A percentile compares a stretch with the other conserved stretches of the same genome.
These are phyloP conservation scores for Monarcha castaneiventris DNA, from an alignment of 2,113 vertebrate species.

Conservation along the genomic window DNA sequence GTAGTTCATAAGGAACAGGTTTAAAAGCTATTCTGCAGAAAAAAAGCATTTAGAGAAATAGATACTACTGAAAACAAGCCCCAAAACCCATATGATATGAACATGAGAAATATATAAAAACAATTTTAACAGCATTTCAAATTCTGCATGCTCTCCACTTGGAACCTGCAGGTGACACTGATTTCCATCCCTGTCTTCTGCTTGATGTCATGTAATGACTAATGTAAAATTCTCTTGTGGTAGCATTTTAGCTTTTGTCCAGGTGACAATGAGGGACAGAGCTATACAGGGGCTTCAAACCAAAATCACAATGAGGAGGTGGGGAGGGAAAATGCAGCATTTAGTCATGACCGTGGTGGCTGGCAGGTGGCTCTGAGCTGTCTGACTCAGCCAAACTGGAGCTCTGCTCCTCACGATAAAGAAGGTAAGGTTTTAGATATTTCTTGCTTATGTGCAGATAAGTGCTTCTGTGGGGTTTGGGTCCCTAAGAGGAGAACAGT, in stretches of 20 bases:
- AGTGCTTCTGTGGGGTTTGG: not conserved
- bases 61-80: not conserved
- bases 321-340: not conserved
- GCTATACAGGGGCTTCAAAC: not conserved
- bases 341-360: not conserved
- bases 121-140: not conserved
- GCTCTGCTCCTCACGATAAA: not conserved
- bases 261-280: not conserved
- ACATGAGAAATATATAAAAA: not conserved
- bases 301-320: not conserved
- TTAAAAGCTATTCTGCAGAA: not conserved
- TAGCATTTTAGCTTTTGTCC: not conserved
- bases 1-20: not conserved
- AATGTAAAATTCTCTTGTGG: not conserved
- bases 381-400: not conserved
- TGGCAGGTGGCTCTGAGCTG: not conserved
- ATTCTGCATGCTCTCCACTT: not conserved
- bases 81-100: not conserved
- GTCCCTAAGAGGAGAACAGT: not conserved
- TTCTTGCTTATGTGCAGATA: not conserved
- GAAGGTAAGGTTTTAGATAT: not conserved
- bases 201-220: not conserved
- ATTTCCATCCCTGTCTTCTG: not conserved
- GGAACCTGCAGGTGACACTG: not conserved
- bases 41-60: not conserved